A percentile compares a stretch with the other conserved stretches of the same genome.
Conservation (phyloP, 2,888 invertebrate species). For the Monopis laevigella region DNA sequence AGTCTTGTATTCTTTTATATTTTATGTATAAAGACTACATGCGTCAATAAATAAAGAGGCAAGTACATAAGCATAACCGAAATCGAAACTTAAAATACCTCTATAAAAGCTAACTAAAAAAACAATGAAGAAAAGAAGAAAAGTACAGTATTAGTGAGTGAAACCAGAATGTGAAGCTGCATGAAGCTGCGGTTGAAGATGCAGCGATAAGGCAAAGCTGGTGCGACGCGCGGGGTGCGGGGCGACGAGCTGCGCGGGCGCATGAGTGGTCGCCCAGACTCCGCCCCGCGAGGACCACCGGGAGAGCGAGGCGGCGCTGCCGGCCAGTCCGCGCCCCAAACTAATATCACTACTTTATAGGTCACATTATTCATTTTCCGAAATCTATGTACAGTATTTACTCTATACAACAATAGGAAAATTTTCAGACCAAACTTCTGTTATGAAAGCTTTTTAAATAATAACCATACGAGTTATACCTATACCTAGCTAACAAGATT, state of each 20-base stretch:
- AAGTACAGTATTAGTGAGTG: constrained; percentile 1
- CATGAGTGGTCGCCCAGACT: constrained; percentile 29
- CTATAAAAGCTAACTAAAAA: too few relatives aligned
- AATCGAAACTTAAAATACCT: too few relatives aligned
- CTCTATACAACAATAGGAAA: too few relatives aligned
- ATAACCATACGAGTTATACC: too few relatives aligned
- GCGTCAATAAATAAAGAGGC: too few relatives aligned
- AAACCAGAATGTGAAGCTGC: constrained; percentile 6
- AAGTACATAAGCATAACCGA: too few relatives aligned
- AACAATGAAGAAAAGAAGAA: neutral
- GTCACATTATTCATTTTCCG: constrained; percentile 13
- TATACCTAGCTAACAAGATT: neutral
- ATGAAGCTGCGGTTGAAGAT: constrained; percentile 34
- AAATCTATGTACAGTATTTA: too few relatives aligned
- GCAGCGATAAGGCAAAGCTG: constrained; percentile 41
- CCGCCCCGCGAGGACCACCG: constrained; percentile 67
- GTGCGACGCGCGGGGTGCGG: constrained; percentile 31
- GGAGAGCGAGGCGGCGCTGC: constrained; percentile 60
- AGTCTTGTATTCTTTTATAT: too few relatives aligned
- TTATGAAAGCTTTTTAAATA: too few relatives aligned
- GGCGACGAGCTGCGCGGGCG: constrained; percentile 49
- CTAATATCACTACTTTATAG: constrained; percentile 11
- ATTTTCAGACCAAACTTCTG: too few relatives aligned
- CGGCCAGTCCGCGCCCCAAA: constrained; percentile 27
- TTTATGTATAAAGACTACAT: too few relatives aligned